These are phyloP conservation scores for Heterodera schachtii DNA, from an alignment of 1,140 invertebrate genomes.

Conservation along the genomic window DNA sequence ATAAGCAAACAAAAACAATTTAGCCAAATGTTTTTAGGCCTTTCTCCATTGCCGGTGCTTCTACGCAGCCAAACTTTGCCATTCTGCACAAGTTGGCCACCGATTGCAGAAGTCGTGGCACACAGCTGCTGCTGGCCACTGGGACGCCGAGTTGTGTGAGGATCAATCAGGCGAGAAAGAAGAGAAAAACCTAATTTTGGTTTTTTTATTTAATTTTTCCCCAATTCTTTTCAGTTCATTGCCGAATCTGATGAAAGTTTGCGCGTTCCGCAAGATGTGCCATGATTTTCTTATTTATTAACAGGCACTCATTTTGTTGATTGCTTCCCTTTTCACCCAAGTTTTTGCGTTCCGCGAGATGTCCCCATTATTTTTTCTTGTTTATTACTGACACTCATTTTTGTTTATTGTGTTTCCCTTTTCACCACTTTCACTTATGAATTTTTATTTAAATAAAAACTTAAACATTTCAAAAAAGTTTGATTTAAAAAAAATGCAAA, in stretches of 20 bases:
- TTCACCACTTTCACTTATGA: no score
- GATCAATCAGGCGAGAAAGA: slow-evolving; percentile 9
- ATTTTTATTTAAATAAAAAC: no score
- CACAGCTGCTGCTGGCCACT: slow-evolving; percentile 13
- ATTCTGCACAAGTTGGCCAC: slow-evolving; percentile 7
- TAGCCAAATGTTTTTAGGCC: slow-evolving; percentile 12
- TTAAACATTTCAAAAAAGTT: no score
- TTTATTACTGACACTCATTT: no score
- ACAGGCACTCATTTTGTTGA: no score
- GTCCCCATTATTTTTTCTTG: no score
- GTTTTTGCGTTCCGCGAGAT: no score
- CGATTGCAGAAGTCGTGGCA: not conserved
- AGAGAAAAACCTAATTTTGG: not conserved
- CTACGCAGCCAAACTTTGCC: slow-evolving; percentile 5
- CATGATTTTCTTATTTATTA: no score
- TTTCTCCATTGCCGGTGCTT: not conserved
- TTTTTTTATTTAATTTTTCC: not conserved
- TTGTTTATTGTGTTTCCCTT: no score
- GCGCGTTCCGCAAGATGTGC: not conserved
- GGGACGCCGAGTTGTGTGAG: slow-evolving; percentile 19
- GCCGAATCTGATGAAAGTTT: slow-evolving; percentile 1
- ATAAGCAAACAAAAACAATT: not conserved
- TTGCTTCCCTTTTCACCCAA: no score
- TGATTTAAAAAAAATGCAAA: no score
- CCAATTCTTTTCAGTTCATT: not conserved